These are phyloP conservation scores for Sesamia inferens DNA, from an alignment of 2,888 invertebrate species.

Conservation along the genomic window DNA sequence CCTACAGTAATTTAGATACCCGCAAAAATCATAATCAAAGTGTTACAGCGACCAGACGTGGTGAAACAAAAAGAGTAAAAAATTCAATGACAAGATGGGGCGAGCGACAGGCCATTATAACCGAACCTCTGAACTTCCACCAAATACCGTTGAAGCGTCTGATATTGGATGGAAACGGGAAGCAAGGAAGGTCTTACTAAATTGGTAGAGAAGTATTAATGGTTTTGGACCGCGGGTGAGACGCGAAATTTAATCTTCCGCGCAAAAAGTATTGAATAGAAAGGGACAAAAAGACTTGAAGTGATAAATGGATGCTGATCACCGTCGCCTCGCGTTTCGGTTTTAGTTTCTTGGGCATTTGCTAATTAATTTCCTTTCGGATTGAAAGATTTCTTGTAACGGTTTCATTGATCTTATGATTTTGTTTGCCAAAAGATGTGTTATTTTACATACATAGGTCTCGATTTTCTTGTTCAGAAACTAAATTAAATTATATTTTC, in stretches of 20 bases:
- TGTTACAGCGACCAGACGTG: conserved; percentile 85
- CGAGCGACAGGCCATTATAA: conserved; percentile 68
- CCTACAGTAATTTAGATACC: conserved; percentile 74
- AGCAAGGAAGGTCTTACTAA: conserved; percentile 69
- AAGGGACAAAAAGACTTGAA: conserved; percentile 82
- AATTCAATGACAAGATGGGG: conserved; percentile 80
- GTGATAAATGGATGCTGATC: conserved; percentile 87
- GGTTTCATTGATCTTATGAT: too few species aligned
- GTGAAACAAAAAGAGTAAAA: conserved; percentile 77
- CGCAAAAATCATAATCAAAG: conserved; percentile 86
- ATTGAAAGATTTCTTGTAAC: conserved; percentile 5
- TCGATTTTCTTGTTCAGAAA: too few species aligned
- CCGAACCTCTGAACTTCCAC: conserved; percentile 57
- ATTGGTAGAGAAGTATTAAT: conserved; percentile 83
- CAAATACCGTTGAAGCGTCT: conserved; percentile 28
- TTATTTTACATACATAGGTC: too few species aligned
- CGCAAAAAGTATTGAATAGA: conserved; percentile 89
- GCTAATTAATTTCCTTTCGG: conserved; percentile 62
- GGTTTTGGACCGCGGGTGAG: conserved; percentile 82
- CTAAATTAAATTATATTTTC: too few species aligned
- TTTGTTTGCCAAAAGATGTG: too few species aligned
- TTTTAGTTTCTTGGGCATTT: conserved; percentile 64
- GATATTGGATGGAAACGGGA: conserved; percentile 19
- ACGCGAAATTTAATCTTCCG: conserved; percentile 88
- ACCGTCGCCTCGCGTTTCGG: conserved; percentile 71